These are phyloP conservation scores for Lissocephala sabroskyi DNA, from an alignment of 2,888 invertebrate genomes.

Conservation along the genomic window DNA sequence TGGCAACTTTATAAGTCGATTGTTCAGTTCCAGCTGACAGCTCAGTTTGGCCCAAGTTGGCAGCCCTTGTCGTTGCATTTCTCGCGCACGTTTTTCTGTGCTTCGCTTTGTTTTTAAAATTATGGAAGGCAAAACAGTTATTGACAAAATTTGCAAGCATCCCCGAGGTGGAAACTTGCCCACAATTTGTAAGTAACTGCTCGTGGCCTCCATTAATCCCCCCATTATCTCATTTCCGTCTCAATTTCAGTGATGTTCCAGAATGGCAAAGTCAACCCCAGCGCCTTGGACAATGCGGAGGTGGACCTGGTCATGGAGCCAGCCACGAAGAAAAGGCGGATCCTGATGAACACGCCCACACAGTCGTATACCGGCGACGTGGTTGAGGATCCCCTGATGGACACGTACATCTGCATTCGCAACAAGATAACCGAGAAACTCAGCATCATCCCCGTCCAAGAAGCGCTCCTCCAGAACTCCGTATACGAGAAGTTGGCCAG, in stretches of 20 bases:
- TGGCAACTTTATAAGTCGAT: too few species aligned
- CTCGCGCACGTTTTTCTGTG: too few species aligned
- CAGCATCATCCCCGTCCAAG: slow-evolving; percentile 60
- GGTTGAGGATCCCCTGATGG: slow-evolving; percentile 35
- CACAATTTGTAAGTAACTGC: slow-evolving; percentile 51
- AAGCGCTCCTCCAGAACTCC: slow-evolving; percentile 57
- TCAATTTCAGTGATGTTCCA: slow-evolving; percentile 65
- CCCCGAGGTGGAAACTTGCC: slow-evolving; percentile 30
- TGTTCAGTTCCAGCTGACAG: too few species aligned
- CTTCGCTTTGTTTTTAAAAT: too few species aligned
- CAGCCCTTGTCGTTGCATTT: too few species aligned
- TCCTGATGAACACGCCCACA: slow-evolving; percentile 53
- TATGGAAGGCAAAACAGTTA: slow-evolving; percentile 51
- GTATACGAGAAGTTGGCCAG: slow-evolving; percentile 51
- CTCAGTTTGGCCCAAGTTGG: too few species aligned
- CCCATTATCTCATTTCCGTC: background rate
- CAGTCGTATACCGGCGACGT: slow-evolving; percentile 55
- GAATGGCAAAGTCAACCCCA: slow-evolving; percentile 56
- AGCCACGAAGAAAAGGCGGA: slow-evolving; percentile 17
- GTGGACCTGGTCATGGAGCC: slow-evolving; percentile 38
- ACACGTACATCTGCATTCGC: slow-evolving; percentile 65
- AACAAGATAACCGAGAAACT: slow-evolving; percentile 67
- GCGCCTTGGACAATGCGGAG: slow-evolving; percentile 31
- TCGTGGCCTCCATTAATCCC: background rate
- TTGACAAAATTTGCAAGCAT: slow-evolving; percentile 40